A percentile compares a stretch with the other conserved stretches of the same genome.
Evolutionary conservation across 2,888 invertebrate genomes (phyloP).

Genomic region (Tryphoninae sp.): DNA sequence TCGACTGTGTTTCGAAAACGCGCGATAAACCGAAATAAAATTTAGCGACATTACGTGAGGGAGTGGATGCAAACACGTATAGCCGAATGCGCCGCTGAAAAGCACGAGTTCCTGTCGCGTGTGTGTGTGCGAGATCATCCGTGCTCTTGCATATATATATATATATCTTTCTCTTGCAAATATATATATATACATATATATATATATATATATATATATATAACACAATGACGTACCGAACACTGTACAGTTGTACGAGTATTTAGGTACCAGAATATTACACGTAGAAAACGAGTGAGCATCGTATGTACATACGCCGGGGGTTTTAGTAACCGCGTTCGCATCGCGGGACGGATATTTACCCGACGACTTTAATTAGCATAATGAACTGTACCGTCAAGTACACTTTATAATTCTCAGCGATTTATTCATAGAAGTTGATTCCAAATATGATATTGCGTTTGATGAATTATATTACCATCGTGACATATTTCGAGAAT

Average conservation of each 20-base stretch:
- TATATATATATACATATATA: too few relatives aligned
- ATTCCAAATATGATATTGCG: neutral
- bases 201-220: neutral
- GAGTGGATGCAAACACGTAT: constrained; percentile 25
- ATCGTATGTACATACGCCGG: neutral
- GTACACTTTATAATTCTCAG: constrained; percentile 68
- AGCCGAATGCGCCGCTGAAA: constrained; percentile 4
- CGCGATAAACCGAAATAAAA: neutral
- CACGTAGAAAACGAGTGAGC: neutral
- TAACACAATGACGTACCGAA: neutral
- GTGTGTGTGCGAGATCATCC: neutral
- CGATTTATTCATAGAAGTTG: constrained; percentile 14
- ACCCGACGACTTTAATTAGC: constrained; percentile 70
- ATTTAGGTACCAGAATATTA: constrained; percentile 37
- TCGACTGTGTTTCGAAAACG: neutral
- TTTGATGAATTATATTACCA: constrained; percentile 5
- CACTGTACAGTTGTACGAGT: neutral
- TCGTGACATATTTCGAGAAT: neutral
- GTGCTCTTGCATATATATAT: neutral
- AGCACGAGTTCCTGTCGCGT: neutral
- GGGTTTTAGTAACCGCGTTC: constrained; percentile 6
- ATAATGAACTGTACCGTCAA: constrained; percentile 70
- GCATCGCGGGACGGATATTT: constrained; percentile 62
- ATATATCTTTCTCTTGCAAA: neutral
- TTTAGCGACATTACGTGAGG: constrained; percentile 25